Evolutionary conservation across 2,797 vertebrate species (phyloP).

Genomic region (Rhinatrema bivittatum): DNA sequence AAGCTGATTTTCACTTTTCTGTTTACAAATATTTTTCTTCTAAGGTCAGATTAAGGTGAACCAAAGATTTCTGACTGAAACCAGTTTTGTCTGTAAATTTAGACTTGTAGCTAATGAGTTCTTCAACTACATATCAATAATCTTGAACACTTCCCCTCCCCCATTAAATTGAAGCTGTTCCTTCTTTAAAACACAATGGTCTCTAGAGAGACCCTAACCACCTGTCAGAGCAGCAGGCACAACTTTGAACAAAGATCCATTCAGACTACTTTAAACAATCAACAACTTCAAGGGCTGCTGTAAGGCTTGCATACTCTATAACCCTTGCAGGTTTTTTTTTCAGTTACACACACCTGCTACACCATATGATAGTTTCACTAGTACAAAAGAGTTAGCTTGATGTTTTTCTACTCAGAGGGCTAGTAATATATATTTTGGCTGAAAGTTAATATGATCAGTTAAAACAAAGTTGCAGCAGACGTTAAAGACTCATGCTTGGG

Average conservation of each 20-base stretch:
- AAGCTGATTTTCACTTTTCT: too few species aligned
- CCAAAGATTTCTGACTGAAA: too few species aligned
- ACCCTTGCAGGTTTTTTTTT: not conserved
- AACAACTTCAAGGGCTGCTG: not conserved
- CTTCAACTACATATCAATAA: not conserved
- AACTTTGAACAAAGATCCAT: not conserved
- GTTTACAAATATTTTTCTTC: too few species aligned
- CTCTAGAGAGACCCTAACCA: not conserved
- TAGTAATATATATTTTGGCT: too few species aligned
- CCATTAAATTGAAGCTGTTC: not conserved
- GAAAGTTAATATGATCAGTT: too few species aligned
- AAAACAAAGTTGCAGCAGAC: too few species aligned
- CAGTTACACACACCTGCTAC: fast-evolving
- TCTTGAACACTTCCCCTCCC: not conserved
- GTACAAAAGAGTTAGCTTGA: too few species aligned
- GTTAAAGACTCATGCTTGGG: too few species aligned
- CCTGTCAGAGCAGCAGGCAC: not conserved
- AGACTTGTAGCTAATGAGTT: not conserved
- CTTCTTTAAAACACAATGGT: not conserved
- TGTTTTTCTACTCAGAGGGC: too few species aligned
- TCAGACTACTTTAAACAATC: not conserved
- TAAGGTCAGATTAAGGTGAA: too few species aligned
- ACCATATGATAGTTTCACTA: not conserved
- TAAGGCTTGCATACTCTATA: fast-evolving
- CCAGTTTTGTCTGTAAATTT: not conserved